Percentiles rank a stretch among this genome's conserved stretches.
Conservation (phyloP, 1,140 invertebrate species). For the Dinoponera quadriceps region DNA sequence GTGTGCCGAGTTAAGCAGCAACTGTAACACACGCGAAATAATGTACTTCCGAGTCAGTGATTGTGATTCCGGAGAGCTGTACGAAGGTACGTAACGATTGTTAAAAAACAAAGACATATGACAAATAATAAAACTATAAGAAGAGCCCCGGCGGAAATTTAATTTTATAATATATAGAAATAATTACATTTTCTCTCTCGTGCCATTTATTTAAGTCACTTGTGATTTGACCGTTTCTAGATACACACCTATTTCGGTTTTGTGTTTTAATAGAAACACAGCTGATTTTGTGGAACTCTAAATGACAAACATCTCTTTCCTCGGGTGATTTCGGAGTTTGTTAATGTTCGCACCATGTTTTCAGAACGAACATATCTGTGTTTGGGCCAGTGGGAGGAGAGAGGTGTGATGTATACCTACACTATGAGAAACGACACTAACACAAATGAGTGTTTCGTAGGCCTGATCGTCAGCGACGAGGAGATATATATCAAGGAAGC, state of each 20-base stretch:
- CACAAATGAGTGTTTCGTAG: slow-evolving; percentile 90
- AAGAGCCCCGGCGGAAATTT: not conserved
- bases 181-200: not conserved
- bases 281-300: not conserved
- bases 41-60: slow-evolving; percentile 91
- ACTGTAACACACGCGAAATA: slow-evolving; percentile 89
- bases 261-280: not conserved
- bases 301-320: not conserved
- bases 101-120: not conserved
- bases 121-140: not conserved
- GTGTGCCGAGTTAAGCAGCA: slow-evolving; percentile 91
- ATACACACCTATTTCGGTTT: not conserved
- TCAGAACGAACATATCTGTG: slow-evolving; percentile 90
- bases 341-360: slow-evolving; percentile 43
- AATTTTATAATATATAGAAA: not conserved
- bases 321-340: not conserved
- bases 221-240: not conserved
- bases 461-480: slow-evolving; percentile 88
- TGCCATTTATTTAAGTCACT: not conserved
- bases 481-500: slow-evolving; percentile 91
- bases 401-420: slow-evolving; percentile 89
- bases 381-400: slow-evolving; percentile 90
- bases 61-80: slow-evolving; percentile 88
- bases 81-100: slow-evolving; percentile 86
- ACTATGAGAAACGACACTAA: slow-evolving; percentile 89